Conservation (phyloP, 2,113 vertebrate species). For the Takifugu bimaculatus region DNA sequence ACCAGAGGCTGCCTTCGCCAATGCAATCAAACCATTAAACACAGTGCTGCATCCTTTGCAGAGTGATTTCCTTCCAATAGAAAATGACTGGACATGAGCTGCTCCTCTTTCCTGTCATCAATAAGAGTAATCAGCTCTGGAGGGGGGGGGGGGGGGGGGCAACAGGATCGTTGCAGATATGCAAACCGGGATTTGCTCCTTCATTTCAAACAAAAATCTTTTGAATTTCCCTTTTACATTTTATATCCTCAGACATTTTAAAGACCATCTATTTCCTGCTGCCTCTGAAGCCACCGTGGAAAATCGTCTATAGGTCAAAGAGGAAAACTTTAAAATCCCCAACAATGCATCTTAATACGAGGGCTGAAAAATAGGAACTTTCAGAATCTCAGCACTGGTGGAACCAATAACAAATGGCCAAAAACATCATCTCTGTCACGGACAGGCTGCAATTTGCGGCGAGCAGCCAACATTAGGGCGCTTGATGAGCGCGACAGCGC, state of each 20-base stretch:
- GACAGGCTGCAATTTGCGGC: slow-evolving; percentile 47
- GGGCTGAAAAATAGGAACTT: slow-evolving; percentile 17
- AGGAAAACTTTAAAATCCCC: no score
- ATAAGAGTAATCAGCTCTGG: slow-evolving; percentile 33
- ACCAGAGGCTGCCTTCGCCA: slow-evolving; percentile 65
- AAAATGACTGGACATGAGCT: slow-evolving; percentile 62
- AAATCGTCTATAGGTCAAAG: no score
- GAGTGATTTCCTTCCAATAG: slow-evolving; percentile 65
- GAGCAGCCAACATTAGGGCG: slow-evolving; percentile 10
- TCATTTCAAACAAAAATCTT: no score
- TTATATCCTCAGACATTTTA: no score
- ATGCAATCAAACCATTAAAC: slow-evolving; percentile 75
- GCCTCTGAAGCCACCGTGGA: no score
- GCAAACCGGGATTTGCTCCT: no score
- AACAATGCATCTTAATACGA: no score
- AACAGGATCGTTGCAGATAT: no score
- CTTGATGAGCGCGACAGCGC: slow-evolving; percentile 38
- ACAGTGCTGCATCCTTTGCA: slow-evolving; percentile 41
- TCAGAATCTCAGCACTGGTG: slow-evolving; percentile 11
- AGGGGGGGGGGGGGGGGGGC: not conserved
- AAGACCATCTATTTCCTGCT: no score
- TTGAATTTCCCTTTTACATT: no score
- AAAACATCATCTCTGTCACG: slow-evolving; percentile 15
- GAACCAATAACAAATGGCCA: slow-evolving; percentile 31
- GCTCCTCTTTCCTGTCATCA: slow-evolving; percentile 67